Evolutionary conservation across 2,888 invertebrate genomes (phyloP), one percentile per base, ranked within the genome.

Genomic region (Podabrus alpinus): DNA sequence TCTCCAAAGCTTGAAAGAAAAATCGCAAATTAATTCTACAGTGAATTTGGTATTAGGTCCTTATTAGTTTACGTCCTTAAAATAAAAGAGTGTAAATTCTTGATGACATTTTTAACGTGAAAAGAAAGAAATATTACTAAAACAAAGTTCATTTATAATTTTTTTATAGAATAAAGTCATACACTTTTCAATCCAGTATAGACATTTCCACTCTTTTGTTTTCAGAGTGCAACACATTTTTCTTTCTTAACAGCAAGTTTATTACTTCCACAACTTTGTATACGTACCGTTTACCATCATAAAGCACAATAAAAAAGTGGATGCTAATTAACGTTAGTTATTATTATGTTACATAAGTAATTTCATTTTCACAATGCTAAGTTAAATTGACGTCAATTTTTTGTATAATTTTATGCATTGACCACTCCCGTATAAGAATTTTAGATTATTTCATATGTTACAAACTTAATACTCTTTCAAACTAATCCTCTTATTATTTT

Each of bases 401-500:
- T 45, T 45, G 45, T 45, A 1, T 45, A 45, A 45, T 45, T 45
- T 45, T 45, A 45, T 45, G n/a, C 45, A 45, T 45, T 45, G 45
- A 45, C 45, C 45, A 45, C 45, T 45, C 45, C 45, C n/a, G 45
- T 45, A 45, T 45, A n/a, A 45, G 45, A n/a, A n/a, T 45, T 45
- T 13, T 45, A 45, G 45, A 45, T 45, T 45, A 45, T 45, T 45
- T 45, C 45, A 45, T 45, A 45, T 45, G 45, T 45, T 45, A 45
- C n/a, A 5, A n/a, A 45, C 7, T 45, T 45, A 45, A 45, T 45
- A 45, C 45, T 45, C 45, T 45, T 45, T 13, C 45, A n/a, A 45
- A 45, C 45, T 45, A 66, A 69, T 73, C 73, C 25, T 59, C 73
- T 73, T 73, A 69, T 16, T 62, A 59, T 24, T 24, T 60, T 21